These are phyloP conservation scores for Ahaetulla prasina DNA, from an alignment of 2,113 vertebrate species.

Conservation along the genomic window DNA sequence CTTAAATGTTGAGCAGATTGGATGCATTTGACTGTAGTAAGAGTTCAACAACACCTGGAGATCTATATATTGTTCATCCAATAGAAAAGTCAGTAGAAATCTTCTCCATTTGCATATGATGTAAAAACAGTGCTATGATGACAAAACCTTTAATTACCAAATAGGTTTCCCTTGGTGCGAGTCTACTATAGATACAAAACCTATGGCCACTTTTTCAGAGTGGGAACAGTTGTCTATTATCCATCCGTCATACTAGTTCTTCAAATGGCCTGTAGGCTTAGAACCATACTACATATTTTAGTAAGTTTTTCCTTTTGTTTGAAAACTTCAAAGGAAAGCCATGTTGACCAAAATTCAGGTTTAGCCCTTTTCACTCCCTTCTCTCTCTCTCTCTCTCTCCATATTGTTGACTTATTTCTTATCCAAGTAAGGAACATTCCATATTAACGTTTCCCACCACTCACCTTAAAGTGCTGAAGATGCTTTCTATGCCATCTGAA, in stretches of 20 bases:
- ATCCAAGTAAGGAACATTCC: neutral
- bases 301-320: neutral
- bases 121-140: neutral
- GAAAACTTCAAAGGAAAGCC: conserved; percentile 14
- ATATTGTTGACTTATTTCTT: conserved; percentile 9
- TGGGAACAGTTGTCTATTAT: neutral
- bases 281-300: neutral
- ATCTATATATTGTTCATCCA: neutral
- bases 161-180: neutral
- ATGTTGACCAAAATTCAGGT: conserved; percentile 23
- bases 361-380: neutral
- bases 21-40: neutral
- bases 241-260: neutral
- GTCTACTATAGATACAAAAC: neutral
- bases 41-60: neutral
- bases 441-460: neutral
- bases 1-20: neutral
- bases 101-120: too few relatives aligned
- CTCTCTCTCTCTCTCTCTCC: neutral
- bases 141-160: neutral
- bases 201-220: neutral
- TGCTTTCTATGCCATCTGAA: neutral
- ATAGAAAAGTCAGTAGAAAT: neutral
- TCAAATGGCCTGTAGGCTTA: neutral
- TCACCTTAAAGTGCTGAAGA: conserved; percentile 30